A percentile compares a stretch with the other conserved stretches of the same genome.
phyloP scores from a whole-genome alignment of 2,113 vertebrate species.

The Phyllopteryx taeniolatus region DNA sequence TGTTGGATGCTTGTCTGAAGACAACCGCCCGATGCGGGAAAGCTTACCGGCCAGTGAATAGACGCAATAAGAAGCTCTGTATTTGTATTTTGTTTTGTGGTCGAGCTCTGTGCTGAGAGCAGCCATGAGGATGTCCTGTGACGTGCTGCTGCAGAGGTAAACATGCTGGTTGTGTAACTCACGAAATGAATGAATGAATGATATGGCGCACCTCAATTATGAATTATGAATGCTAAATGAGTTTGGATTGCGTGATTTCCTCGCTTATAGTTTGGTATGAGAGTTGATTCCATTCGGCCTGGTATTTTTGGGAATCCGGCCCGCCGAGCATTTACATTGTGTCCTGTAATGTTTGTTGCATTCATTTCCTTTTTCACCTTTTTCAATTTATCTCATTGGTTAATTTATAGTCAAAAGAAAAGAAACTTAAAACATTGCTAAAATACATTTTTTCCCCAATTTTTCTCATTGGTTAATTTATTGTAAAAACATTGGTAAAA shows the following conservation, averaged over 20 bases:
- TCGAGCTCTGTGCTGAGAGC: constrained; percentile 25
- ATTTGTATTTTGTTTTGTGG: constrained; percentile 5
- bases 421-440: neutral
- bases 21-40: constrained; percentile 20
- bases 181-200: constrained; percentile 3
- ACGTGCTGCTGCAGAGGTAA: constrained; percentile 88
- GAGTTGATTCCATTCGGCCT: neutral
- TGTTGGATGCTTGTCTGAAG: constrained; percentile 67
- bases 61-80: neutral
- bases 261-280: neutral
- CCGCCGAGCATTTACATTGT: neutral
- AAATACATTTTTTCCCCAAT: neutral
- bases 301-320: too few species aligned
- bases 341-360: neutral
- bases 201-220: neutral
- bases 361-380: neutral
- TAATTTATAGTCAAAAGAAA: neutral
- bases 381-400: neutral
- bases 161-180: constrained; percentile 44
- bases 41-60: constrained; percentile 28
- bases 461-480: too few species aligned
- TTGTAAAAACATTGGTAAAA: neutral
- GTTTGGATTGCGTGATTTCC: neutral
- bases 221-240: neutral
- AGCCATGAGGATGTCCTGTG: constrained; percentile 80